phyloP scores from a whole-genome alignment of 2,113 vertebrate genomes.

The Corapipo altera region DNA sequence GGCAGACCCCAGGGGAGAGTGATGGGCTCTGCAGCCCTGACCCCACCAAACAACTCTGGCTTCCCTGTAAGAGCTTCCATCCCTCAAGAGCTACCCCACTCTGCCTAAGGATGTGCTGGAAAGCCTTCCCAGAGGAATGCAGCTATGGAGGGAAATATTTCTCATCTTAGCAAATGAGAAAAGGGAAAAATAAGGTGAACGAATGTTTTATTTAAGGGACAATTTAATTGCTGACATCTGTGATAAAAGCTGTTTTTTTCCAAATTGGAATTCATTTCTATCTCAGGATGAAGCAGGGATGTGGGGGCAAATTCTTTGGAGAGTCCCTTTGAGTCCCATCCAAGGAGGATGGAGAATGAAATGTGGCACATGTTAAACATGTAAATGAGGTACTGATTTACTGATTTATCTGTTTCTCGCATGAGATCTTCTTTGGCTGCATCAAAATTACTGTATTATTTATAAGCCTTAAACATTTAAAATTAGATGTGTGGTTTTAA shows the following conservation, averaged over 20 bases:
- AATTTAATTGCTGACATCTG: conserved; percentile 61
- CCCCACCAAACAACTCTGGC: accelerated
- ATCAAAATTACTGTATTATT: conserved; percentile 67
- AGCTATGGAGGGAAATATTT: background rate
- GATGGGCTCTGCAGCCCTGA: background rate
- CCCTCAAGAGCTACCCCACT: accelerated
- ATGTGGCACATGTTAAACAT: conserved; percentile 66
- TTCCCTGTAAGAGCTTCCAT: accelerated
- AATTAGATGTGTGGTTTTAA: conserved; percentile 73
- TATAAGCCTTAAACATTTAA: conserved; percentile 71
- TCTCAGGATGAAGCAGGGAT: conserved; percentile 31
- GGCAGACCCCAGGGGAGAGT: accelerated
- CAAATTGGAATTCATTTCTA: conserved; percentile 12
- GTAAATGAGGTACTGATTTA: conserved; percentile 64
- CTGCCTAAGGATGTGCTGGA: background rate
- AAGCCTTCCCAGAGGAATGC: background rate
- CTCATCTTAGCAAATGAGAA: background rate
- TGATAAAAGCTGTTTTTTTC: background rate
- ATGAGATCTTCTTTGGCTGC: conserved; percentile 67
- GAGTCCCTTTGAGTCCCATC: conserved; percentile 55
- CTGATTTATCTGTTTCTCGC: conserved; percentile 63
- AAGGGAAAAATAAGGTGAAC: conserved; percentile 27
- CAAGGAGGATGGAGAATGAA: conserved; percentile 56
- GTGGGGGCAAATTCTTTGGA: conserved; percentile 53
- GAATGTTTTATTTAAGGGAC: background rate